phyloP scores from a whole-genome alignment of 1,140 invertebrate species.

The Caerostris darwini region DNA sequence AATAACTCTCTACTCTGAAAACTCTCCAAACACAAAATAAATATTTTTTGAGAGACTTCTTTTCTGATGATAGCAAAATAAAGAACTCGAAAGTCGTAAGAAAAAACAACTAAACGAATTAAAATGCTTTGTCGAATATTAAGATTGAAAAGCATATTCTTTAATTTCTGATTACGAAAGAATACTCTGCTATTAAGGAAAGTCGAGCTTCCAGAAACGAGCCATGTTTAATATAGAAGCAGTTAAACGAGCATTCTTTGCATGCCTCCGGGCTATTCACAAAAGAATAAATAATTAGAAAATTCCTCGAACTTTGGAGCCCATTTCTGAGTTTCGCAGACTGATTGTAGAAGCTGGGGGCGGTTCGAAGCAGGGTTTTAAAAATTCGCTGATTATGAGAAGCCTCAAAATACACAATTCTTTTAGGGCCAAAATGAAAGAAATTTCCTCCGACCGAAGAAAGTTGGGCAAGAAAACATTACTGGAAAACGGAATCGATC shows the following conservation, averaged over 20 bases:
- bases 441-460: not conserved
- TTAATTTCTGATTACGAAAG: not conserved
- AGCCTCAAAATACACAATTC: not conserved
- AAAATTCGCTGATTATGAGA: not conserved
- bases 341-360: not conserved
- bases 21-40: too few relatives aligned
- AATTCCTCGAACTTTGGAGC: constrained; percentile 9
- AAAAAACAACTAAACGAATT: not conserved
- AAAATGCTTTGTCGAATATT: not conserved
- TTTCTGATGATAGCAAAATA: too few relatives aligned
- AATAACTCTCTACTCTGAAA: too few relatives aligned
- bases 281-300: constrained; percentile 43
- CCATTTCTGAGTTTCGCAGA: not conserved
- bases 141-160: not conserved
- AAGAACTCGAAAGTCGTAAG: not conserved
- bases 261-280: not conserved
- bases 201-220: not conserved
- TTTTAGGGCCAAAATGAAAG: not conserved
- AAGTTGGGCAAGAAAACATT: too few relatives aligned
- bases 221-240: not conserved
- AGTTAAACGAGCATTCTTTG: constrained; percentile 8
- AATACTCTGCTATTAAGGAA: not conserved
- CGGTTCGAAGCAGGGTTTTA: not conserved
- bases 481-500: too few relatives aligned
- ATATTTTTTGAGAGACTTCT: too few relatives aligned